Evolutionary conservation across 2,797 vertebrate species (phyloP).

Genomic region (Sternotherus odoratus): DNA sequence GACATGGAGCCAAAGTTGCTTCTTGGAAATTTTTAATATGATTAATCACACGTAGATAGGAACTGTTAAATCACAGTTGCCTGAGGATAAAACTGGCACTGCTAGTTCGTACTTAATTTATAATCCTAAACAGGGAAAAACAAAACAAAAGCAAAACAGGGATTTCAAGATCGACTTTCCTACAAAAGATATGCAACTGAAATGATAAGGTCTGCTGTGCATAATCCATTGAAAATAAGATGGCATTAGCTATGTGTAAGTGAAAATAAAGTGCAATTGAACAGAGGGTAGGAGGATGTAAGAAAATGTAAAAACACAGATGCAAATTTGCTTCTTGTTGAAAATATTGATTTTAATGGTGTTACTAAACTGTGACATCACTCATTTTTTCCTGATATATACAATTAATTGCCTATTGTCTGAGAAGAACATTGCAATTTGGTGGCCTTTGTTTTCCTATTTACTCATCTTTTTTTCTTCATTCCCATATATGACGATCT

Average conservation of each 20-base stretch:
- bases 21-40: conserved; percentile 55
- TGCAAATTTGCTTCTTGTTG: not conserved
- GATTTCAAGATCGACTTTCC: conserved; percentile 7
- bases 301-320: not conserved
- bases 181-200: not conserved
- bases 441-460: not conserved
- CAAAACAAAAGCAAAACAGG: not conserved
- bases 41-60: conserved; percentile 36
- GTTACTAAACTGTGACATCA: not conserved
- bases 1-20: conserved; percentile 30
- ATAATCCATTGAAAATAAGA: conserved; percentile 16
- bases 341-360: not conserved
- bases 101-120: not conserved
- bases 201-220: conserved; percentile 16
- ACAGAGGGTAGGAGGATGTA: not conserved
- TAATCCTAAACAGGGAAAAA: not conserved
- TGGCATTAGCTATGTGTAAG: not conserved
- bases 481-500: not conserved
- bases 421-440: not conserved
- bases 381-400: not conserved
- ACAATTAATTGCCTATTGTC: not conserved
- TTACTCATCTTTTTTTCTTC: not conserved
- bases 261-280: not conserved
- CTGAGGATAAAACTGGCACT: not conserved
- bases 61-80: not conserved